Evolutionary conservation across 2,888 invertebrate species (phyloP), one percentile per base, ranked within the genome.

Genomic region (Eupithecia tripunctaria): DNA sequence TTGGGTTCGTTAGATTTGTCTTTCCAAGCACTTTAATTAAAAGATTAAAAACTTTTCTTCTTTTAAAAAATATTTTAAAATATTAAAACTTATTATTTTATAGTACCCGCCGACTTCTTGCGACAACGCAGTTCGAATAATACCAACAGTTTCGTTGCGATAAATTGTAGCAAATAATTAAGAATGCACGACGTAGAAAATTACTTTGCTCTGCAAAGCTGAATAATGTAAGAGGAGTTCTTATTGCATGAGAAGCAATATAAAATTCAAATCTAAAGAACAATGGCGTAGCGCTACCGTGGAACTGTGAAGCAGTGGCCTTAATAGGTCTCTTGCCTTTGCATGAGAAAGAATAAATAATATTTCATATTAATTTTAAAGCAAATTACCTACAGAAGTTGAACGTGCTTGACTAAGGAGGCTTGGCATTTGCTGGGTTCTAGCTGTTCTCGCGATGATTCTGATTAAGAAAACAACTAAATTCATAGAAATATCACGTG

Each of bases 181-280:
- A 67, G 59, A 72, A 67, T 70, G 56, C 67, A 70, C 59, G 51
- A 32, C 29, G 47, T 21, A 47, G 63, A 60, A 71, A 72, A 72
- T 75, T 60, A 72, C 70, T 72, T 71, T 67, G 47, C 60, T 72
- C 64, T 72, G 67, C 72, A 74, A 64, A 72, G 38, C 29, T 75
- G 75, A 72, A 75, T 72, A 72, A 75, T 75, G 69, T 72, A 75
- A 67, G 18, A 69, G 66, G 21, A 71, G 38, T 64, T 67, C 71
- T 72, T 69, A 71, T 70, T 69, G 69, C 71, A 67, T 15, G 47
- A 63, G 14, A 25, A 69, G 71, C 67, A 70, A 70, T 75, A 75
- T 75, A 67, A 67, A 72, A 74, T 72, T 71, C 63, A 75, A 75
- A 71, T 72, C 66, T 47, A 56, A 51, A 67, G 68, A 70, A 74